Conservation (phyloP, 2,113 vertebrate species). For the Psilopsiagon aymara region DNA sequence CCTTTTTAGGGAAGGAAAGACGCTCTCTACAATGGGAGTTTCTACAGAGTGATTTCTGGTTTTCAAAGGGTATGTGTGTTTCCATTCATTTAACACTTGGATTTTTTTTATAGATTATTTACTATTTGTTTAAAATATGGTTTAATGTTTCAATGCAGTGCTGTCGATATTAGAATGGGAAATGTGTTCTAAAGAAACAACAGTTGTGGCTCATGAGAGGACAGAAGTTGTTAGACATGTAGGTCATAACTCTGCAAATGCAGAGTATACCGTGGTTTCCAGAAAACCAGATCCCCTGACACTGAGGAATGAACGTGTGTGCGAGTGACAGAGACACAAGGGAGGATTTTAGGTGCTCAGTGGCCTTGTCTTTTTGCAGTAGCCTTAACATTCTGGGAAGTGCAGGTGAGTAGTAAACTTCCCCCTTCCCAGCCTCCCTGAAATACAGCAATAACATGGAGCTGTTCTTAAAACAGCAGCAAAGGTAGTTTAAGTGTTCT, state of each 20-base stretch:
- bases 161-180: not conserved
- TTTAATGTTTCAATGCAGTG: not conserved
- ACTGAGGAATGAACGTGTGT: not conserved
- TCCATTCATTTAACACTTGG: not conserved
- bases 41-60: constrained; percentile 16
- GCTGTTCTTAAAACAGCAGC: not conserved
- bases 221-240: not conserved
- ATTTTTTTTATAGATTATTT: not conserved
- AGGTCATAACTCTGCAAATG: not conserved
- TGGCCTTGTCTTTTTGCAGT: not conserved
- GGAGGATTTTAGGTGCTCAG: not conserved
- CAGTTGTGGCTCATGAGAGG: not conserved
- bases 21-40: constrained; percentile 3
- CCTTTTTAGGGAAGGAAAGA: constrained; percentile 1
- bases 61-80: constrained; percentile 44
- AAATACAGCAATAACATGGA: not conserved
- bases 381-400: not conserved
- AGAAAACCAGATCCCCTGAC: not conserved
- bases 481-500: not conserved
- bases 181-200: not conserved
- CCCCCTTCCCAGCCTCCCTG: not conserved
- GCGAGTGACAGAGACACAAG: not conserved
- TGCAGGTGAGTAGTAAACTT: not conserved
- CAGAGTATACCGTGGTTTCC: not conserved
- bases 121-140: not conserved